Conservation (phyloP, 2,888 invertebrate species). For the Iphiclides podalirius region DNA sequence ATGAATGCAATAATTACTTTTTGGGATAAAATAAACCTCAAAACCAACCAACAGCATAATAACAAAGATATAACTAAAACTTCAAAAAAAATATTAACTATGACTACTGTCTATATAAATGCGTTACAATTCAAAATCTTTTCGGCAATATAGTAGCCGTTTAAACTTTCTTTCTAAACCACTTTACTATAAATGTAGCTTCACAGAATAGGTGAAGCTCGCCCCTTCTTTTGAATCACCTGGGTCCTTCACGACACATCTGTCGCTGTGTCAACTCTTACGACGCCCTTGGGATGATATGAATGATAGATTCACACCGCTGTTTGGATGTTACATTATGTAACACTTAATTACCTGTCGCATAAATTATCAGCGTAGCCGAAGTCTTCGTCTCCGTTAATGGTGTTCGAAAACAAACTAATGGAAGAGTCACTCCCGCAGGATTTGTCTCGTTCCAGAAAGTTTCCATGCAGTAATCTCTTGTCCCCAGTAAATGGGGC, state of each 20-base stretch:
- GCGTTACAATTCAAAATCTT: too few species aligned
- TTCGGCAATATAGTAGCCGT: too few species aligned
- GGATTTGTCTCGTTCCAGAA: constrained; percentile 68
- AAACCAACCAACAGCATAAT: too few species aligned
- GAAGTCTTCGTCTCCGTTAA: constrained; percentile 57
- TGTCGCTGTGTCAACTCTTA: constrained; percentile 9
- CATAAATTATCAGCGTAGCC: constrained; percentile 58
- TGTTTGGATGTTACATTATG: not conserved
- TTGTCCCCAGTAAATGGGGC: constrained; percentile 68
- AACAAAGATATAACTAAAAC: too few species aligned
- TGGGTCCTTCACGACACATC: not conserved
- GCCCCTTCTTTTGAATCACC: not conserved
- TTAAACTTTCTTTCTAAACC: too few species aligned
- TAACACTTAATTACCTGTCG: constrained; percentile 50
- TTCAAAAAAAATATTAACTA: too few species aligned
- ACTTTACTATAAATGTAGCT: too few species aligned
- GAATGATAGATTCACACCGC: not conserved
- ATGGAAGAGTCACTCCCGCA: constrained; percentile 70
- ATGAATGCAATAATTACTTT: too few species aligned
- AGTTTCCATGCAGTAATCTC: constrained; percentile 82
- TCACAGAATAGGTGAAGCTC: too few species aligned
- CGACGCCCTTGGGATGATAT: constrained; percentile 7
- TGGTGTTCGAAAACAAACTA: constrained; percentile 73
- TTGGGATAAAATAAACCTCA: too few species aligned
- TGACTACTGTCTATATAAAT: too few species aligned